Evolutionary conservation across 2,888 invertebrate genomes (phyloP).

Genomic region (Netelia fuscicornis): DNA sequence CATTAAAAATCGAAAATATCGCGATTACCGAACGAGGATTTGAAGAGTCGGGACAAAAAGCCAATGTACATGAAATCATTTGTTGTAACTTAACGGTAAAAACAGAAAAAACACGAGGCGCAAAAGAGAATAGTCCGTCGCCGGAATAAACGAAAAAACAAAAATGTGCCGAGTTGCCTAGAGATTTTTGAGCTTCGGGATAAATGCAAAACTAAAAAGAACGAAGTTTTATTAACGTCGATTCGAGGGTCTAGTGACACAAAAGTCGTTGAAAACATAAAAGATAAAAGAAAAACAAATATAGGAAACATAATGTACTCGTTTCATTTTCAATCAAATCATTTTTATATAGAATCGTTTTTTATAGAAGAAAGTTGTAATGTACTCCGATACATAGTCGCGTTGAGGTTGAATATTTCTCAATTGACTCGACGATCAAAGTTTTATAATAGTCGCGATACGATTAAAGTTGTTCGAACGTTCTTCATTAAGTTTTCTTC

Average conservation of each 20-base stretch:
- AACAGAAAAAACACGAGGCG: neutral
- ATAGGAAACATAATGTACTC: constrained; percentile 12
- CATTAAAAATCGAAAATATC: constrained; percentile 9
- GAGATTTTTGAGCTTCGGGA: constrained; percentile 58
- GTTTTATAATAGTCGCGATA: constrained; percentile 7
- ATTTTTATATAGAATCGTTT: constrained; percentile 5
- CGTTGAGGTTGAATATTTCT: constrained; percentile 36
- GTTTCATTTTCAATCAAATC: constrained; percentile 31
- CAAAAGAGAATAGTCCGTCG: constrained; percentile 52
- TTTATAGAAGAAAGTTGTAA: constrained; percentile 24
- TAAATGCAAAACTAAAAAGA: constrained; percentile 29
- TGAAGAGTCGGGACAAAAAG: constrained; percentile 11
- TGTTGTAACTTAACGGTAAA: constrained; percentile 13
- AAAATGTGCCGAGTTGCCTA: constrained; percentile 58
- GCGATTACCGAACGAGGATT: constrained; percentile 1
- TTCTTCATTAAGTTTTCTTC: neutral
- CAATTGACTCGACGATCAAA: constrained; percentile 42
- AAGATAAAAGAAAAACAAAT: neutral
- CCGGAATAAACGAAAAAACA: constrained; percentile 24
- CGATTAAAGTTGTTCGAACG: too few relatives aligned
- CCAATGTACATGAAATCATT: constrained; percentile 27
- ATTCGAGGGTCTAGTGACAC: constrained; percentile 6
- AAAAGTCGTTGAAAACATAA: constrained; percentile 11
- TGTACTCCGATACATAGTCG: constrained; percentile 12
- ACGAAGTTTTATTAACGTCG: constrained; percentile 30